Base-by-base conservation (phyloP, 1,140 invertebrate species). In the Drosophila ohnishii region DNA sequence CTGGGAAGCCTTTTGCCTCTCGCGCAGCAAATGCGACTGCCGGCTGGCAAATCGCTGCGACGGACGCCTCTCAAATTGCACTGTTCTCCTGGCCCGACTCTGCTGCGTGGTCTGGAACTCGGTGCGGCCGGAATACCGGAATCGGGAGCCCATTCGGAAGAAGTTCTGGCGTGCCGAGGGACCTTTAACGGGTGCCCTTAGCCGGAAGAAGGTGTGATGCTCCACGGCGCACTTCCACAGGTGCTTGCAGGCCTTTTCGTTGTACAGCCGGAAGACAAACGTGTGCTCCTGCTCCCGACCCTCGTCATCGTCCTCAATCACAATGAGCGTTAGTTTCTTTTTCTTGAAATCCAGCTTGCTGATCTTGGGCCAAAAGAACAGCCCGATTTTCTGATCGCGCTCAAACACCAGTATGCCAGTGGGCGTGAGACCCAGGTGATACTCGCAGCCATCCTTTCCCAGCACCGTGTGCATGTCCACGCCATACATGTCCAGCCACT, bases 201-300 rank as follows among this genome's bases (percentile, higher is more conserved):
- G 93, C 76, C 98, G 94, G 94, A 99, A 99, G 94, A 99, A 99
- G 0, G 98, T 97, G 92, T 99, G 98, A 93, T 99, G 98, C 92
- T 99, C 99, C 1, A 99, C 97, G 22, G 98, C 98, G 94, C 98
- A 99, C 92, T 99, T 99, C 99, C 99, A 99, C 66, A 99, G 93
- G 92, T 99, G 98, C 92, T 99, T 99, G 91, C 98, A 98, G 0
- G 98, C 98, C 91, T 99, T 99, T 92, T 99, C 98, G 91, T 98
- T 99, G 42, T 96, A 95, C 57, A 99, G 92, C 51, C 96, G 93
- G 91, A 97, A 97, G 1, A 97, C 96, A 92, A 98, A 98, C 1
- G 97, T 98, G 87, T 98, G 97, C 89, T 98, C 97, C 84, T 98
- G 97, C 91, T 98, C 97, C 44, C 95, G 92, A 0, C 97, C 97